Conservation (phyloP, 2,888 invertebrate genomes). For the Pollenia labialis region DNA sequence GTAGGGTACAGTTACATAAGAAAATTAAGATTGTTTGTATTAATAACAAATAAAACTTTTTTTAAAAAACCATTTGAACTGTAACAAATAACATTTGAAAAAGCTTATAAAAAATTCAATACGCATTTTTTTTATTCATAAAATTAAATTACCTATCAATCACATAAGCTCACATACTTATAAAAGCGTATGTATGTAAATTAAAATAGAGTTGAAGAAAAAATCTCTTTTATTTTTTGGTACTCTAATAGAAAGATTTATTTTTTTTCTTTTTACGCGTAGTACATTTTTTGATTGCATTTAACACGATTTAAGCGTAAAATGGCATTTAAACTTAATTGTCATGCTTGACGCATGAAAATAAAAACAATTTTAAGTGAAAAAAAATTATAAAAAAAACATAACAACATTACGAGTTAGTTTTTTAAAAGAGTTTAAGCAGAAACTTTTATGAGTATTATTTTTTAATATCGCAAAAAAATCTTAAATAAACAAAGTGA, state of each 20-base stretch:
- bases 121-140: conserved; percentile 37
- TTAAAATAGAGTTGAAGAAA: conserved; percentile 10
- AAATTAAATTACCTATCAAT: conserved; percentile 1
- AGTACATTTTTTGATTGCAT: conserved; percentile 13
- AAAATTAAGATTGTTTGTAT: conserved; percentile 4
- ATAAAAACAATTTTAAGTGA: conserved; percentile 11
- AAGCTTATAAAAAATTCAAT: conserved; percentile 39
- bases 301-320: neutral
- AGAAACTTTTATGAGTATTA: neutral
- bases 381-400: conserved; percentile 23
- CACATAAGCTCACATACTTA: neutral
- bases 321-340: conserved; percentile 45
- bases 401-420: conserved; percentile 24
- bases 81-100: neutral
- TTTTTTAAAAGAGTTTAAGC: conserved; percentile 29
- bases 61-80: conserved; percentile 11
- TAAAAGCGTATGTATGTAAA: neutral
- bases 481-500: conserved; percentile 34
- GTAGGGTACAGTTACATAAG: conserved; percentile 4
- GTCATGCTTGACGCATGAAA: conserved; percentile 24
- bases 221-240: neutral
- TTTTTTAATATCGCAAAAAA: neutral
- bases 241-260: neutral
- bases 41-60: neutral
- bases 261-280: neutral